These are phyloP conservation scores for Xylocampa areola DNA, from an alignment of 2,888 invertebrate genomes.

Conservation along the genomic window DNA sequence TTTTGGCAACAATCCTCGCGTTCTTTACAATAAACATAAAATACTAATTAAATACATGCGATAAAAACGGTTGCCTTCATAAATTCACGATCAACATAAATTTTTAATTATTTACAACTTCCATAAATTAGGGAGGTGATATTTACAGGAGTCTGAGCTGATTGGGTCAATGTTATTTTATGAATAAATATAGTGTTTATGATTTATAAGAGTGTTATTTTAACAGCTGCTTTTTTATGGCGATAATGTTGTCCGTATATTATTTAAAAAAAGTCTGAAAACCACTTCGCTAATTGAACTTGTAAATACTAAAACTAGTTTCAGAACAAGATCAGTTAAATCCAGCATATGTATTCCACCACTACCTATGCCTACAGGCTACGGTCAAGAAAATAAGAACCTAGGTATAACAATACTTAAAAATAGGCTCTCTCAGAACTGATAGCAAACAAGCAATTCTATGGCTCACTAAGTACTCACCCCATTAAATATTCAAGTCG, in stretches of 20 bases:
- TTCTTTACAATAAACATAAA: conserved; percentile 66
- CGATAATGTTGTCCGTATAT: not conserved
- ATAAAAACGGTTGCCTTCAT: conserved; percentile 61
- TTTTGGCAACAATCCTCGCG: conserved; percentile 25
- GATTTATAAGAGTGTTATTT: conserved; percentile 9
- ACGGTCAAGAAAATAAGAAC: conserved; percentile 4
- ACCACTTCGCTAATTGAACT: too few species aligned
- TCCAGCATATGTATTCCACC: not conserved
- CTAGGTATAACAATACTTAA: conserved; percentile 14
- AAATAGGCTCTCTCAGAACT: conserved; percentile 38
- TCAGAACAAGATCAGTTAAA: too few species aligned
- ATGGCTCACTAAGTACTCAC: conserved; percentile 29
- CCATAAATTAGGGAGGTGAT: conserved; percentile 47
- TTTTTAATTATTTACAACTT: conserved; percentile 59
- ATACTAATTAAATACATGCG: conserved; percentile 69
- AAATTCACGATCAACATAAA: conserved; percentile 68
- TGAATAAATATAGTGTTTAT: conserved; percentile 21
- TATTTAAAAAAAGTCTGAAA: too few species aligned
- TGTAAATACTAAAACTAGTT: too few species aligned
- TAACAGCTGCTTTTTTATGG: not conserved
- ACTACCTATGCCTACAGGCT: not conserved
- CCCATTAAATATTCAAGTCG: conserved; percentile 78
- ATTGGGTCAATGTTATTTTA: conserved; percentile 37
- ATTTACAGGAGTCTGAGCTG: conserved; percentile 44
- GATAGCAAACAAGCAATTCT: conserved; percentile 16